A percentile compares a stretch with the other conserved stretches of the same genome.
These are phyloP conservation scores for Tragelaphus oryx DNA, from an alignment of 2,797 vertebrate genomes.

Conservation along the genomic window DNA sequence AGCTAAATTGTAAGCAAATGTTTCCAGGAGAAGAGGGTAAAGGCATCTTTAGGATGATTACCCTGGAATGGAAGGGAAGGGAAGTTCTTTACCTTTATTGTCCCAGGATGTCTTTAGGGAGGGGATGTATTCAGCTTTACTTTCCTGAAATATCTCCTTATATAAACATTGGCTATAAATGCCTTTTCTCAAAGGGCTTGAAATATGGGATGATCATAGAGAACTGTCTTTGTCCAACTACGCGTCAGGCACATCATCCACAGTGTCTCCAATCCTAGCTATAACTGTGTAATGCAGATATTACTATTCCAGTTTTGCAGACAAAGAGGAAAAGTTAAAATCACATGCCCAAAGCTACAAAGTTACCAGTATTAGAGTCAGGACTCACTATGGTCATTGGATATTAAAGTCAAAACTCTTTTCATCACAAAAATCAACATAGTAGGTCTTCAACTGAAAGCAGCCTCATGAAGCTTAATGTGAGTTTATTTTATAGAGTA, in stretches of 20 bases:
- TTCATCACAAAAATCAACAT: neutral
- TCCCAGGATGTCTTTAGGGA: neutral
- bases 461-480: neutral
- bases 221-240: neutral
- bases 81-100: neutral
- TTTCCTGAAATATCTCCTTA: neutral
- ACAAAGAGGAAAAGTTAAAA: neutral
- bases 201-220: neutral
- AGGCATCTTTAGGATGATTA: neutral
- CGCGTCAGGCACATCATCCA: neutral
- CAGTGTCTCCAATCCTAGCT: neutral
- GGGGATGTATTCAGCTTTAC: neutral
- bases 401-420: neutral
- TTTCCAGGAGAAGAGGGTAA: neutral
- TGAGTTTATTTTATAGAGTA: neutral
- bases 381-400: neutral
- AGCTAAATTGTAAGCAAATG: neutral
- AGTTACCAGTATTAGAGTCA: neutral
- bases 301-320: neutral
- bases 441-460: neutral
- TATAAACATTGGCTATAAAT: neutral
- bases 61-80: neutral
- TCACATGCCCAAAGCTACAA: neutral
- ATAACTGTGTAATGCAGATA: neutral
- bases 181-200: neutral